Percentiles rank a stretch among this genome's conserved stretches.
phyloP scores from a whole-genome alignment of 2,113 vertebrate species.

The Grus americana region DNA sequence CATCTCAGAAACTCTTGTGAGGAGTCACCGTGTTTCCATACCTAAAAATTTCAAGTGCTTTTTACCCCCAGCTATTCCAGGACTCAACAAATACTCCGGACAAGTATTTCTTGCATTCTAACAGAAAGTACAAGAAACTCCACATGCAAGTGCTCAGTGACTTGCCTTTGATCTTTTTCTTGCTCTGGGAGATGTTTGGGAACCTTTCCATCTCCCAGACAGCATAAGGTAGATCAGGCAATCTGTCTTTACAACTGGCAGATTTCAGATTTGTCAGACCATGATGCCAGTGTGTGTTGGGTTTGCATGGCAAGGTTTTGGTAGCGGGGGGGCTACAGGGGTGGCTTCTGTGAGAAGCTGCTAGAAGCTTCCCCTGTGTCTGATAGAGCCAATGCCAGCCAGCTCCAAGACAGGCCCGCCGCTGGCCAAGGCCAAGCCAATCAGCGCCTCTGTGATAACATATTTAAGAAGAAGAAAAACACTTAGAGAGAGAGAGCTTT shows the following conservation, averaged over 20 bases:
- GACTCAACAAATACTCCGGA: background rate
- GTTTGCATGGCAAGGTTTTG: too few species aligned
- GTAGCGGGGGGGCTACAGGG: too few species aligned
- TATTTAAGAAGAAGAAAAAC: too few species aligned
- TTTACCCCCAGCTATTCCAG: background rate
- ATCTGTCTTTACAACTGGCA: background rate
- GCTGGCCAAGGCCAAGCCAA: too few species aligned
- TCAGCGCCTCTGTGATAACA: too few species aligned
- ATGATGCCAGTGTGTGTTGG: background rate
- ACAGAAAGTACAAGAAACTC: background rate
- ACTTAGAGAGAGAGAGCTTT: too few species aligned
- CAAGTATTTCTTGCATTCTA: background rate
- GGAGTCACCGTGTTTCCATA: background rate
- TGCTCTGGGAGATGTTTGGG: background rate
- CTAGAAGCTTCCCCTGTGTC: too few species aligned
- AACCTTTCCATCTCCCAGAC: background rate
- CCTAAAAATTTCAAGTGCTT: background rate
- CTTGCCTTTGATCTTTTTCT: background rate
- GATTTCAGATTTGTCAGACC: background rate
- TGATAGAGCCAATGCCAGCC: too few species aligned
- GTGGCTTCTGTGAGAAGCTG: too few species aligned
- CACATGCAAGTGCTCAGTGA: background rate
- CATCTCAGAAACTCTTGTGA: background rate
- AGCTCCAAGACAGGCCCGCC: too few species aligned
- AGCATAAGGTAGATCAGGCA: background rate